Conservation (phyloP, 2,888 invertebrate species). For the Platynereis dumerilii region DNA sequence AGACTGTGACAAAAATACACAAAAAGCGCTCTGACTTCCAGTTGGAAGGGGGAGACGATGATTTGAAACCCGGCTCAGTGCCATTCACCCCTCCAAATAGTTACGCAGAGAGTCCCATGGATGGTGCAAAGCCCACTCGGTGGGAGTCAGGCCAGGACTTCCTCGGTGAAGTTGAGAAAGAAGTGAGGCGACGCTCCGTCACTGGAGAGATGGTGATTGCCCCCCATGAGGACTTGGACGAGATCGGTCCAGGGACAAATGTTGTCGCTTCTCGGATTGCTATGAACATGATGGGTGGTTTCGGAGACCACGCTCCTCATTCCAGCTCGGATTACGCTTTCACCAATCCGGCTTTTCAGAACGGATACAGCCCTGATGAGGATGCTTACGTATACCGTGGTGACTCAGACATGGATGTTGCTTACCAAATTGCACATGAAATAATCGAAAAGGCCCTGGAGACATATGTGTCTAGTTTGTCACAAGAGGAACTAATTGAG, state of each 20-base stretch:
- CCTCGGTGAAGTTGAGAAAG: slow-evolving; percentile 1
- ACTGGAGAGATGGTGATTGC: neutral
- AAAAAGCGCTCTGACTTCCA: slow-evolving; percentile 5
- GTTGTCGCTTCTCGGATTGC: slow-evolving; percentile 18
- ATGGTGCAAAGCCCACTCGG: neutral
- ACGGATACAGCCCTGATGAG: too few species aligned
- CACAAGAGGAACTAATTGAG: neutral
- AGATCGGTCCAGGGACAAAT: slow-evolving; percentile 15
- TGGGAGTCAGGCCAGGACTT: slow-evolving; percentile 7
- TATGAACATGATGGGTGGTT: slow-evolving; percentile 8
- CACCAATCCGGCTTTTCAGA: too few species aligned
- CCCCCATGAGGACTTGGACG: neutral
- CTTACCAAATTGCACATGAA: slow-evolving; percentile 45
- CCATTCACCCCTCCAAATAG: slow-evolving; percentile 22
- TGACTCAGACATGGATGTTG: slow-evolving; percentile 35
- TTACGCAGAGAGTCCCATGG: slow-evolving; percentile 13
- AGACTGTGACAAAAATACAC: slow-evolving; percentile 13
- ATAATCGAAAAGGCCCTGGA: slow-evolving; percentile 50
- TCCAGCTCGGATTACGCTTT: too few species aligned
- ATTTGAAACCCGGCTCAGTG: neutral
- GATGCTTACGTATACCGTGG: slow-evolving; percentile 1
- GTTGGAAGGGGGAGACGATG: neutral
- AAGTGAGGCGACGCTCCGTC: neutral
- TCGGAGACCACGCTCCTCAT: too few species aligned
- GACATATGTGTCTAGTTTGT: slow-evolving; percentile 1